These are phyloP conservation scores for Conus betulinus DNA, from an alignment of 1,140 invertebrate genomes.

Conservation along the genomic window DNA sequence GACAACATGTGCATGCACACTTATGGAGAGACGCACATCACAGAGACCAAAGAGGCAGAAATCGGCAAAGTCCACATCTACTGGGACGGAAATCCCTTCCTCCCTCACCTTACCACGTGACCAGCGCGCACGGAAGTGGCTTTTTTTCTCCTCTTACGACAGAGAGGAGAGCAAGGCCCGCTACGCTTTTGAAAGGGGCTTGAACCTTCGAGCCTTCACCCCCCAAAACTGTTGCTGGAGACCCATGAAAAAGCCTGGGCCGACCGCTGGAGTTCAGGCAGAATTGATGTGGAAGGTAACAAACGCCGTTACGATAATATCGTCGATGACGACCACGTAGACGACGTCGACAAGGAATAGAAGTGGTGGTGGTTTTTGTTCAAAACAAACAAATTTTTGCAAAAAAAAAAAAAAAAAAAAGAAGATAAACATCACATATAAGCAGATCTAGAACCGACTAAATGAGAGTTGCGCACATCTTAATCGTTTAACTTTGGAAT, in stretches of 20 bases:
- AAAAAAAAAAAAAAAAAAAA: no score
- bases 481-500: no score
- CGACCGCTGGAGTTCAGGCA: constrained; percentile 58
- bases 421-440: no score
- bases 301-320: no score
- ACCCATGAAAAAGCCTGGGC: constrained; percentile 56
- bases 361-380: no score
- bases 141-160: constrained; percentile 16
- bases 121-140: background rate
- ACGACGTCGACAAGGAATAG: no score
- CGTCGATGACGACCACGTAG: no score
- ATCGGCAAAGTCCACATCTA: background rate
- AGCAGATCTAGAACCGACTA: no score
- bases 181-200: background rate
- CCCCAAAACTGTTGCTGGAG: constrained; percentile 37
- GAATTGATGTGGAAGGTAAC: constrained; percentile 56
- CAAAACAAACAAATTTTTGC: no score
- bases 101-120: background rate
- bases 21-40: constrained; percentile 4
- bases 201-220: background rate
- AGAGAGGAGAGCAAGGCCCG: background rate
- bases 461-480: no score
- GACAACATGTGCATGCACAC: background rate
- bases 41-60: background rate
- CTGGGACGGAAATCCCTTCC: constrained; percentile 12